These are phyloP conservation scores for Hystrix cristata DNA, from an alignment of 2,113 vertebrate species.

Conservation along the genomic window DNA sequence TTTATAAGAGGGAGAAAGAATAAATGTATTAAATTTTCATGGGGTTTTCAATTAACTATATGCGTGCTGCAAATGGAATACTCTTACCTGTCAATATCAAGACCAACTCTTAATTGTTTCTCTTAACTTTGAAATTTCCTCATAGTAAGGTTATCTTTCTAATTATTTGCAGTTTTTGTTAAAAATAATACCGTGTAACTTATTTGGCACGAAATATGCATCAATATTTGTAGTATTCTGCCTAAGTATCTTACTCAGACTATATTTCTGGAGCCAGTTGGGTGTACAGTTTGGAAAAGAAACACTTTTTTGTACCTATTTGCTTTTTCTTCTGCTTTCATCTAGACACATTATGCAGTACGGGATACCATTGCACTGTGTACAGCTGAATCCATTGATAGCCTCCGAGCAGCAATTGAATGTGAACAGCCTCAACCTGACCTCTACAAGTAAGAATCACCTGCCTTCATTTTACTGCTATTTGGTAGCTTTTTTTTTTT, in stretches of 20 bases:
- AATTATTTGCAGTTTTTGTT: constrained; percentile 56
- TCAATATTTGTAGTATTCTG: constrained; percentile 55
- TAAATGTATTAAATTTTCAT: constrained; percentile 63
- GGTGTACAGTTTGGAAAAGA: constrained; percentile 23
- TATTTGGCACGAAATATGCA: background rate
- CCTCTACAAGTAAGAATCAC: constrained; percentile 96
- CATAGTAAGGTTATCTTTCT: constrained; percentile 28
- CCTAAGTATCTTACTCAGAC: background rate
- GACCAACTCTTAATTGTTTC: constrained; percentile 69
- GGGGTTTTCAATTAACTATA: constrained; percentile 83
- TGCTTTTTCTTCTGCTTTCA: constrained; percentile 54
- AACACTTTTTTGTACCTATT: constrained; percentile 38
- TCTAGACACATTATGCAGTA: constrained; percentile 96
- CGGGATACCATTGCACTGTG: constrained; percentile 89
- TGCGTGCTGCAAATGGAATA: constrained; percentile 78
- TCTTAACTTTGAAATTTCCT: constrained; percentile 61
- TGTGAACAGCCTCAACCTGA: constrained; percentile 98
- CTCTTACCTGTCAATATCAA: constrained; percentile 74
- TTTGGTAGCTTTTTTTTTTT: background rate
- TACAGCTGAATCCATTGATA: constrained; percentile 91
- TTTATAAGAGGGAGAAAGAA: constrained; percentile 84
- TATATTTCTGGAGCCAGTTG: constrained; percentile 17
- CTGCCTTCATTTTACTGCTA: background rate
- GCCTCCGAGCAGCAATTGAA: constrained; percentile 94
- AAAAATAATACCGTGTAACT: constrained; percentile 49